These are phyloP conservation scores for Poecilia gillii DNA, from an alignment of 2,797 vertebrate genomes.

Conservation along the genomic window DNA sequence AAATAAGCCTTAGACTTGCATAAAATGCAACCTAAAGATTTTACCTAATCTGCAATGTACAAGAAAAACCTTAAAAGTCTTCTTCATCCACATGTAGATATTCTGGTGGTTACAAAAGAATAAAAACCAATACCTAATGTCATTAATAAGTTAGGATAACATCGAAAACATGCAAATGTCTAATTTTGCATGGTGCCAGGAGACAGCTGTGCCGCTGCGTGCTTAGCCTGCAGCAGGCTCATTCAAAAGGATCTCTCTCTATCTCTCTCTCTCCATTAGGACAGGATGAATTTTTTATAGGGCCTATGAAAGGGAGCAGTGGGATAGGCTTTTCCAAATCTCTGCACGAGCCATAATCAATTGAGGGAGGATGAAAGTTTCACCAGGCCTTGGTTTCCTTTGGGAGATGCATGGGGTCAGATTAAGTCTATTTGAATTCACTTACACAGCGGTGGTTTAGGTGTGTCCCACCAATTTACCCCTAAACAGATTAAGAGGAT, in stretches of 20 bases:
- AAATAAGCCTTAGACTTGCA: neutral
- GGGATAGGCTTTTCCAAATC: conserved; percentile 78
- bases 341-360: conserved; percentile 81
- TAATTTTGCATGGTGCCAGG: conserved; percentile 27
- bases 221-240: conserved; percentile 59
- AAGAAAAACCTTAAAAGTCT: neutral
- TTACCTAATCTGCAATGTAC: neutral
- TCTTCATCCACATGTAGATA: neutral
- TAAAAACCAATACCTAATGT: neutral
- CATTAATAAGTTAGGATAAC: conserved; percentile 6
- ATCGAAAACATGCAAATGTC: conserved; percentile 25
- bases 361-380: conserved; percentile 80
- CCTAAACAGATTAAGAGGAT: conserved; percentile 65
- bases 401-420: conserved; percentile 77
- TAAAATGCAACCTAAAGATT: neutral
- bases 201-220: conserved; percentile 59
- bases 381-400: conserved; percentile 70
- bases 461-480: conserved; percentile 63
- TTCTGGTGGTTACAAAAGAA: neutral
- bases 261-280: conserved; percentile 71
- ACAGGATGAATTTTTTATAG: conserved; percentile 82
- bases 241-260: conserved; percentile 71
- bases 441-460: conserved; percentile 75
- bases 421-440: conserved; percentile 80
- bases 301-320: conserved; percentile 81